Evolutionary conservation across 2,797 vertebrate genomes (phyloP), one percentile per base, ranked within the genome.

Genomic region (Cynodonichthys magdalenae): DNA sequence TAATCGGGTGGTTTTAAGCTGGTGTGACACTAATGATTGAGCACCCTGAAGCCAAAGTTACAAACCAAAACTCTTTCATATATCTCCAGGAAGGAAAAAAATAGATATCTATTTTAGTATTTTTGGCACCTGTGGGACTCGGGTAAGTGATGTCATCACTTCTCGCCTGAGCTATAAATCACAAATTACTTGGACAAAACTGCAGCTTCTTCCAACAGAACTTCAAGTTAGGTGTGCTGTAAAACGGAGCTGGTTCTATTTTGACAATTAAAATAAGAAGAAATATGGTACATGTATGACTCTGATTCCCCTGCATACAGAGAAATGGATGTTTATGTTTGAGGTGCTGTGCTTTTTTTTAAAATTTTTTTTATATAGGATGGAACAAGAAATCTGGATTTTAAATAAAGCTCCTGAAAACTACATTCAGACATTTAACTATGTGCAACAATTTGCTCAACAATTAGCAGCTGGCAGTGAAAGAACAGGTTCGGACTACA

Each of bases 121-220:
- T 69, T 92, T 91, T 90, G 90, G 89, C 90, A 91, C 87, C 77
- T 71, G 52, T 83, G 72, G 66, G 81, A 74, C 60, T 74, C 77
- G 60, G 31, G 64, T 47, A 53, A 49, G 49, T 65, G 77, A 75
- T 48, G 36, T 52, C 19, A 29, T 53, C 66, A 62, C 52, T 71
- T 56, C n/a, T 27, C 44, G 74, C 82, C 84, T 87, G 85, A 87
- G 80, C 59, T 64, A 75, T 31, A 27, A 69, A 75, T 73, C 41
- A 57, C 24, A 63, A 60, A 60, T 65, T 48, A 59, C 77, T 55
- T 74, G 42, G 64, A 78, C 15, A 36, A 53, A 70, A 63, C 44
- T 67, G 58, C 61, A 63, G 59, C 36, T 51, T 75, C 11, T 60
- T 67, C 10, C 29, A 66, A 65, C 59, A 58, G 60, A 47, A 63